phyloP scores from a whole-genome alignment of 2,113 vertebrate species.

The Dasyurus viverrinus region DNA sequence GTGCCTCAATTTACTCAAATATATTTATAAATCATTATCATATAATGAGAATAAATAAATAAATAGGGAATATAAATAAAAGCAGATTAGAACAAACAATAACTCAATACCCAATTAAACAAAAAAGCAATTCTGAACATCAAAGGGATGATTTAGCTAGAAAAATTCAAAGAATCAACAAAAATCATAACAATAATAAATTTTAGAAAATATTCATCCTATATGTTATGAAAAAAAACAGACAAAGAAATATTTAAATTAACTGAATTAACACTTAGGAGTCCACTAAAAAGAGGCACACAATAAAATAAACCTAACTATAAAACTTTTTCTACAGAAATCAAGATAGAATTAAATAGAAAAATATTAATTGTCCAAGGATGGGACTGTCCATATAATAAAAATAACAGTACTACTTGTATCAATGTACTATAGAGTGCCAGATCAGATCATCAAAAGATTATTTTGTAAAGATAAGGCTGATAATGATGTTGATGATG shows the following conservation, averaged over 20 bases:
- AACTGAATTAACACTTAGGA: not conserved
- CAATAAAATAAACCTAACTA: not conserved
- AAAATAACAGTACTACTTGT: not conserved
- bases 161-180: not conserved
- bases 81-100: not conserved
- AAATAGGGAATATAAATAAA: not conserved
- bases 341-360: not conserved
- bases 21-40: too few species aligned
- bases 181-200: too few species aligned
- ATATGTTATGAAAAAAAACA: not conserved
- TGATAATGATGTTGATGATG: not conserved
- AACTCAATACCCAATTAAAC: not conserved
- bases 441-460: not conserved
- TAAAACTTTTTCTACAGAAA: not conserved
- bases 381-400: not conserved
- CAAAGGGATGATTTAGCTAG: too few species aligned
- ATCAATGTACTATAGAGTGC: not conserved
- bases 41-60: too few species aligned
- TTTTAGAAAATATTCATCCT: not conserved
- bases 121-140: not conserved
- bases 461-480: not conserved
- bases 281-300: not conserved
- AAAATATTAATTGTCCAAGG: not conserved
- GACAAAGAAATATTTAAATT: not conserved
- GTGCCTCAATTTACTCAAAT: not conserved